phyloP scores from a whole-genome alignment of 2,113 vertebrate genomes.

The Cavia porcellus region DNA sequence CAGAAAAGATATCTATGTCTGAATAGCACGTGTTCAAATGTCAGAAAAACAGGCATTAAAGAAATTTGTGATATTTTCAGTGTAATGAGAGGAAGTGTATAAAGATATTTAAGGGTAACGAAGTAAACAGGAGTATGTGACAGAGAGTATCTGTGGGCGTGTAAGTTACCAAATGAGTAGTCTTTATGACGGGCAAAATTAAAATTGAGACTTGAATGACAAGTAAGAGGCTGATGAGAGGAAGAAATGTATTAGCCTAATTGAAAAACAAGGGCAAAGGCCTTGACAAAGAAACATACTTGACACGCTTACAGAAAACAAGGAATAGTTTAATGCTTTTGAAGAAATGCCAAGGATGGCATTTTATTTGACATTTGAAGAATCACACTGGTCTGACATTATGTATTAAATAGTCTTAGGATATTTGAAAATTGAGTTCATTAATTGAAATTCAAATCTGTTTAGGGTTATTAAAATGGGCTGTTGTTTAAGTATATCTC shows the following conservation, averaged over 20 bases:
- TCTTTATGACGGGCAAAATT: conserved; percentile 23
- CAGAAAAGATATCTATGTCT: background rate
- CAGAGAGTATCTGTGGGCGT: background rate
- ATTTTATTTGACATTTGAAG: conserved; percentile 62
- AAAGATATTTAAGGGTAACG: conserved; percentile 16
- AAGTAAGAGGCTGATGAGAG: background rate
- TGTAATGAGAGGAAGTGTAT: background rate
- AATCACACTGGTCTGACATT: conserved; percentile 69
- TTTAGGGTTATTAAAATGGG: conserved; percentile 69
- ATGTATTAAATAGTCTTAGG: conserved; percentile 73
- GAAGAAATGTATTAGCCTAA: background rate
- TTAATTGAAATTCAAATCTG: conserved; percentile 76
- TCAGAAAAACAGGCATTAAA: conserved; percentile 14
- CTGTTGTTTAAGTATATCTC: conserved; percentile 76
- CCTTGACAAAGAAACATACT: background rate
- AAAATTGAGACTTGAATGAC: background rate
- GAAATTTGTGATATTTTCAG: background rate
- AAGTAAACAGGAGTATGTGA: background rate
- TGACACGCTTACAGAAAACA: conserved; percentile 2
- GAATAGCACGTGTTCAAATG: background rate
- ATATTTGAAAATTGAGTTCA: conserved; percentile 76
- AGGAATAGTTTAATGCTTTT: conserved; percentile 28
- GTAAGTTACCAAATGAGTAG: background rate
- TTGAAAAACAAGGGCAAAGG: conserved; percentile 21
- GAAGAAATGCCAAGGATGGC: conserved; percentile 56